These are phyloP conservation scores for Alethe diademata DNA, from an alignment of 2,113 vertebrate species.

Conservation along the genomic window DNA sequence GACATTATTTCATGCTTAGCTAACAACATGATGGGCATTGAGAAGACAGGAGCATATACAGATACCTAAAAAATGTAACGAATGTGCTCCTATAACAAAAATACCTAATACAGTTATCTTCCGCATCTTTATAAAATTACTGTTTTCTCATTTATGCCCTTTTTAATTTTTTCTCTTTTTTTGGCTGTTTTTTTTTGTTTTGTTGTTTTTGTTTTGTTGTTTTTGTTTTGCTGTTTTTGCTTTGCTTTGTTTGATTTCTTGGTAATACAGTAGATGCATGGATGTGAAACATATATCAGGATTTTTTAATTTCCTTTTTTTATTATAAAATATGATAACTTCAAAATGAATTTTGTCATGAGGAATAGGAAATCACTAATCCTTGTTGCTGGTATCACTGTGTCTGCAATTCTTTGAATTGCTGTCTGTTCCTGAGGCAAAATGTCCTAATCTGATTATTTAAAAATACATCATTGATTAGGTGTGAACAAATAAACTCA, in stretches of 20 bases:
- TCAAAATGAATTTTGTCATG: not conserved
- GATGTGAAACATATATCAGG: not conserved
- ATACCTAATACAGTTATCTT: not conserved
- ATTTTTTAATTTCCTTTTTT: not conserved
- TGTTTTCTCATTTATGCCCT: not conserved
- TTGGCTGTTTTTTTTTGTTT: too few relatives aligned
- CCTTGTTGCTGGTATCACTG: not conserved
- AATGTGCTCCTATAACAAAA: not conserved
- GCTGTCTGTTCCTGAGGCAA: not conserved
- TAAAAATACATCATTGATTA: constrained; percentile 1
- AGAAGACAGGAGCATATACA: not conserved
- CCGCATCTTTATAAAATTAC: not conserved
- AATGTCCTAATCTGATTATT: not conserved
- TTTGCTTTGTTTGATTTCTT: not conserved
- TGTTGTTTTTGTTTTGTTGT: not conserved
- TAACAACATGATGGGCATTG: not conserved
- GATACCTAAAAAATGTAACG: not conserved
- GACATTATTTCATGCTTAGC: constrained; percentile 19
- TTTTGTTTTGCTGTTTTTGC: not conserved
- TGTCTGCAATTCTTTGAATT: not conserved
- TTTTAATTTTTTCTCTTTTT: too few relatives aligned
- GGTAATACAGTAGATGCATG: not conserved
- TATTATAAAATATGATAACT: not conserved
- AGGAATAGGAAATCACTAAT: not conserved
- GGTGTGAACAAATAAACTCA: not conserved